phyloP scores from a whole-genome alignment of 92 coral and sea anemone species.

The Pocillopora meandrina region DNA sequence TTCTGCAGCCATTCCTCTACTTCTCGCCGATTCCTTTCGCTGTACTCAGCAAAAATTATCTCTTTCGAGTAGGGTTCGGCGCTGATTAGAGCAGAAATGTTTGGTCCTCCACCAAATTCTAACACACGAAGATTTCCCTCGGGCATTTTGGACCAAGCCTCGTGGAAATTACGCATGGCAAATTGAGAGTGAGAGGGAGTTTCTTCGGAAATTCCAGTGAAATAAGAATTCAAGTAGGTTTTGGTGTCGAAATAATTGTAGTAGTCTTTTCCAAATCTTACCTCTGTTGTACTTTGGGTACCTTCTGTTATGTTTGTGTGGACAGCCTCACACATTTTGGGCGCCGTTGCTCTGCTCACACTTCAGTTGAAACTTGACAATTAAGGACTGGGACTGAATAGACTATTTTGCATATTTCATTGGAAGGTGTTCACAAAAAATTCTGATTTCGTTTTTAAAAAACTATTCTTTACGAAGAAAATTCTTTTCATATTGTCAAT shows the following conservation, averaged over 20 bases:
- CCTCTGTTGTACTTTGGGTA: neutral
- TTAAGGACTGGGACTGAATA: no score
- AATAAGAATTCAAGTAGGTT: constrained; percentile 16
- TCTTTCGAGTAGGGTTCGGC: constrained; percentile 57
- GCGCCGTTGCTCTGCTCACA: no score
- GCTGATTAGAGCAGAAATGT: constrained; percentile 42
- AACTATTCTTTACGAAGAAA: no score
- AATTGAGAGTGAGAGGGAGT: neutral
- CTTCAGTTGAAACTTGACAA: no score
- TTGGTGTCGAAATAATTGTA: constrained; percentile 38
- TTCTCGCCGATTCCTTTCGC: constrained; percentile 51
- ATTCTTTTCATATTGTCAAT: no score
- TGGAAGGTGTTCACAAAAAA: no score
- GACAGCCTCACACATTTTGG: no score
- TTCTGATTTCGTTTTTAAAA: no score
- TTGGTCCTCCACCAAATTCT: constrained; percentile 72
- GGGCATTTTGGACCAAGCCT: constrained; percentile 25
- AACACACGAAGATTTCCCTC: constrained; percentile 27
- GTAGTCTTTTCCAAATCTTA: constrained; percentile 37
- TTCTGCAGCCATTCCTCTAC: constrained; percentile 52
- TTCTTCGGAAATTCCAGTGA: neutral
- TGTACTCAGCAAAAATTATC: constrained; percentile 66
- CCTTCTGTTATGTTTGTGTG: no score
- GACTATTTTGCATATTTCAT: no score
- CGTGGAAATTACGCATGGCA: neutral